phyloP scores from a whole-genome alignment of 2,797 vertebrate species.

The Siniperca scherzeri region DNA sequence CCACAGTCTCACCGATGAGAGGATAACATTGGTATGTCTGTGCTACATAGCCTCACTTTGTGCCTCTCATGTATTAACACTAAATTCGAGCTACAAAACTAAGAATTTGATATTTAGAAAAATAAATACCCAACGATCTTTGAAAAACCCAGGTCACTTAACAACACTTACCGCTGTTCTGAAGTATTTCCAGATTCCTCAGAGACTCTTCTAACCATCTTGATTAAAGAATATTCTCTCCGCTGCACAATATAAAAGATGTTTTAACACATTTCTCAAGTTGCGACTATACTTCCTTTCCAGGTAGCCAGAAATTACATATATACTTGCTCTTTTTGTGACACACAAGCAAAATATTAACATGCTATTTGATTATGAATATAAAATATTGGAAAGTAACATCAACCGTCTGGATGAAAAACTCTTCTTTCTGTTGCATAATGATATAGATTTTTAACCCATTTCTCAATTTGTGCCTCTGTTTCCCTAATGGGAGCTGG shows the following conservation, averaged over 20 bases:
- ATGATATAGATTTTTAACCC: background rate
- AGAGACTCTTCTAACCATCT: background rate
- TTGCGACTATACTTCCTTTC: background rate
- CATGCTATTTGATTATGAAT: background rate
- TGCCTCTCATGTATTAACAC: too few species aligned
- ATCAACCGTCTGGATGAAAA: background rate
- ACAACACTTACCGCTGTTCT: background rate
- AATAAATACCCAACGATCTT: background rate
- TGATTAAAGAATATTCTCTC: background rate
- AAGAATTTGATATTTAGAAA: background rate
- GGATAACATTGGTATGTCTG: background rate
- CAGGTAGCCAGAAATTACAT: background rate
- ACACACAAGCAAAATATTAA: background rate
- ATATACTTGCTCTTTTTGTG: background rate
- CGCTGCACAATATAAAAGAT: background rate
- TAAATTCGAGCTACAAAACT: background rate
- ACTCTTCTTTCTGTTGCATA: background rate
- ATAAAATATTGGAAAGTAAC: background rate
- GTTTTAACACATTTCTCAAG: background rate
- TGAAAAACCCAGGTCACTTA: background rate
- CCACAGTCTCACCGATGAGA: constrained; percentile 1
- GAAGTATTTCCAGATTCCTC: background rate
- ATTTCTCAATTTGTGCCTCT: background rate
- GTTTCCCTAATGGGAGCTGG: too few species aligned
- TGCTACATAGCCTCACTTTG: background rate